A percentile compares a stretch with the other conserved stretches of the same genome.
Conservation (phyloP, 2,113 vertebrate species). For the Eptesicus fuscus region DNA sequence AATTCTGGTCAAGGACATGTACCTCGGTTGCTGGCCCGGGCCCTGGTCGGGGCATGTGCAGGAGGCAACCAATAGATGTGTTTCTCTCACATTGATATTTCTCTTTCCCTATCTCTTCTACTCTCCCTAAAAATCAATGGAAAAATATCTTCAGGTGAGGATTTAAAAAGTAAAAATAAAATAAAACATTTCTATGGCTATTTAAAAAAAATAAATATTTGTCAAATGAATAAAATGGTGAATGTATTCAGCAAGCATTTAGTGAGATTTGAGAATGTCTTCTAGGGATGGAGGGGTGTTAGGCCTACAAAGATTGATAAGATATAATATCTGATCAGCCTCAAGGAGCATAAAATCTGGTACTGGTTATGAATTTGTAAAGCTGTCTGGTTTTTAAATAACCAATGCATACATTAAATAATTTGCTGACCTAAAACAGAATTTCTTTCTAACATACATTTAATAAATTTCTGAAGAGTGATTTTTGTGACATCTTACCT, state of each 20-base stretch:
- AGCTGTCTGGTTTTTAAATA: constrained; percentile 12
- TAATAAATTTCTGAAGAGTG: neutral
- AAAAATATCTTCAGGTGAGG: too few species aligned
- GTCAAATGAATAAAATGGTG: constrained; percentile 21
- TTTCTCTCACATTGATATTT: too few species aligned
- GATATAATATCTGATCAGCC: neutral
- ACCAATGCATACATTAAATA: neutral
- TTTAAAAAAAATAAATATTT: neutral
- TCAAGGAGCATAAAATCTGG: neutral
- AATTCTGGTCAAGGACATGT: too few species aligned
- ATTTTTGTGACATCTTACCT: constrained; percentile 18
- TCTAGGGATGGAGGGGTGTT: neutral
- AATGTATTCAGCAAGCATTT: constrained; percentile 19
- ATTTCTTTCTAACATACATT: neutral
- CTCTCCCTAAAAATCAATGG: too few species aligned
- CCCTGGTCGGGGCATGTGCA: too few species aligned
- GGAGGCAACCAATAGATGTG: too few species aligned
- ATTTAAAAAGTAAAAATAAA: too few species aligned
- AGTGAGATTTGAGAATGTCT: neutral
- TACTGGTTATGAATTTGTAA: constrained; percentile 7
- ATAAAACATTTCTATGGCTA: too few species aligned
- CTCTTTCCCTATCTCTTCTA: too few species aligned
- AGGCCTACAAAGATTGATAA: constrained; percentile 8
- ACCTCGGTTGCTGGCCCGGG: too few species aligned
- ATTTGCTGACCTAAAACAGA: neutral